Percentiles rank a stretch among this genome's conserved stretches.
Conservation (phyloP, 2,113 vertebrate species). For the Heteronetta atricapilla region DNA sequence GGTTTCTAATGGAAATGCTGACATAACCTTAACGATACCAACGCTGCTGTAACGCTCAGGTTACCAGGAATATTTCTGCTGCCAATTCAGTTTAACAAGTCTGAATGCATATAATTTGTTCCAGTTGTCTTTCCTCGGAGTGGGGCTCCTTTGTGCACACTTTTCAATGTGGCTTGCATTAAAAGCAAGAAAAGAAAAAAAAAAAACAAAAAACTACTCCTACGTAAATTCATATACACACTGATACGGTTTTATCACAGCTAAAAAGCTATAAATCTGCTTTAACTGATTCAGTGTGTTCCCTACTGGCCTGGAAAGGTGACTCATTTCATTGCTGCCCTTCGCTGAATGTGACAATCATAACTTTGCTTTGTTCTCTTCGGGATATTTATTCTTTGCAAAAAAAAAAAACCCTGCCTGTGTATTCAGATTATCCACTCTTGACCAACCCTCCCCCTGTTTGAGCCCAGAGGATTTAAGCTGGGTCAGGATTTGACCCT, state of each 20-base stretch:
- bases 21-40: conserved; percentile 68
- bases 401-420: not conserved
- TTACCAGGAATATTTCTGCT: conserved; percentile 74
- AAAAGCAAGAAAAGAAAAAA: conserved; percentile 19
- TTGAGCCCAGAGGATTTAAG: conserved; percentile 5
- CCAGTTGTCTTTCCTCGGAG: conserved; percentile 73
- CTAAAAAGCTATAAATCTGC: conserved; percentile 45
- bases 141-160: conserved; percentile 59
- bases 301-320: conserved; percentile 9
- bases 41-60: conserved; percentile 64
- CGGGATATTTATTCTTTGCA: not conserved
- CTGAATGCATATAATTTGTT: conserved; percentile 79
- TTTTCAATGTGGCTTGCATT: conserved; percentile 77
- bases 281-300: conserved; percentile 55
- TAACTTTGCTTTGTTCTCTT: not conserved
- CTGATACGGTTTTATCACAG: conserved; percentile 67
- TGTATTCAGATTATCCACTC: conserved; percentile 2
- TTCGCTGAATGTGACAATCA: conserved; percentile 17
- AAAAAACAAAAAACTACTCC: not conserved
- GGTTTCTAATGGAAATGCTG: conserved; percentile 65
- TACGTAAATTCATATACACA: conserved; percentile 52
- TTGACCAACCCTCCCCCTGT: not conserved
- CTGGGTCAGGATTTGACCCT: conserved; percentile 49
- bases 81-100: conserved; percentile 79
- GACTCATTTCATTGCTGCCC: conserved; percentile 15